phyloP scores from a whole-genome alignment of 1,140 invertebrate species.

The Heterodera schachtii region DNA sequence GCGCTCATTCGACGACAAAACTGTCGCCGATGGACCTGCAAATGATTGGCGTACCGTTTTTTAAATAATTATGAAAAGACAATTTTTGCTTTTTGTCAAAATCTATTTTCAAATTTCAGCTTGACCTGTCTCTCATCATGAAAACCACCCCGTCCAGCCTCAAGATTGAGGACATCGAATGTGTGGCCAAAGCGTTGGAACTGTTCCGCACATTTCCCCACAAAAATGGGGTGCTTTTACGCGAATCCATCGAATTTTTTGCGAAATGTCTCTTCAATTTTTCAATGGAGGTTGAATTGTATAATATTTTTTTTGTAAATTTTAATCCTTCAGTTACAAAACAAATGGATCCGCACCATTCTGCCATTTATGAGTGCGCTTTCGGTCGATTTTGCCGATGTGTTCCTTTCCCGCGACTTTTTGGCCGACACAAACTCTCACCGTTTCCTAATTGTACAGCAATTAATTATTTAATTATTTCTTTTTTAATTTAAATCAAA shows the following conservation, averaged over 20 bases:
- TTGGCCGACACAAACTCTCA: not conserved
- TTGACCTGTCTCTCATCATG: conserved; percentile 8
- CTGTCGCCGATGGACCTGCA: conserved; percentile 6
- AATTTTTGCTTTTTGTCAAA: not conserved
- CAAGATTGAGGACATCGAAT: conserved; percentile 18
- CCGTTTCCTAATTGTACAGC: not conserved
- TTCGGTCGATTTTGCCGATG: not conserved
- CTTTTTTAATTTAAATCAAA: not conserved
- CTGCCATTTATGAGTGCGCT: not conserved
- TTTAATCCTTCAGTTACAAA: not conserved
- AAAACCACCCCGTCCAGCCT: conserved; percentile 8
- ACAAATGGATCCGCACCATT: not conserved
- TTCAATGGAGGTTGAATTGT: not conserved
- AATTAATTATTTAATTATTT: not conserved
- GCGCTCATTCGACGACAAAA: conserved; percentile 1
- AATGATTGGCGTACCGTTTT: not conserved
- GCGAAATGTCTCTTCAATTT: conserved; percentile 21
- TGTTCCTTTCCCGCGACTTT: not conserved
- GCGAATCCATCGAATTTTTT: conserved; percentile 14
- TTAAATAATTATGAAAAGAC: too few species aligned
- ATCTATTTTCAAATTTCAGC: conserved; percentile 2
- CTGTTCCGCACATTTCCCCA: conserved; percentile 4
- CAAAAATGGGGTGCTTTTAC: conserved; percentile 4
- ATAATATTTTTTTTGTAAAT: not conserved
- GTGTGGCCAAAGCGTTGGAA: conserved; percentile 18